Evolutionary conservation across 2,797 vertebrate species (phyloP).

Genomic region (Sphaeramia orbicularis): DNA sequence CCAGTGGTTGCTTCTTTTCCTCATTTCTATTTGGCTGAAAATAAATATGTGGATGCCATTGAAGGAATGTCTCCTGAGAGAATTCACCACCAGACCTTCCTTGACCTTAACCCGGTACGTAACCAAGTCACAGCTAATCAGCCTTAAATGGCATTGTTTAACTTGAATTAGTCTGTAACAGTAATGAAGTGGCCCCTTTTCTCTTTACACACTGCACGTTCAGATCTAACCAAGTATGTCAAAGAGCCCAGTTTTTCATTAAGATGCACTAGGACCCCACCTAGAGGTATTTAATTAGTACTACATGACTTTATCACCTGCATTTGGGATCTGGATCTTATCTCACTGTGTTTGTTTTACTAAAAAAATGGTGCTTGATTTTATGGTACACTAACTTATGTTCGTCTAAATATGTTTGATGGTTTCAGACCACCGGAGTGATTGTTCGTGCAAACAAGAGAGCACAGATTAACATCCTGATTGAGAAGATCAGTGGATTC

Average conservation of each 20-base stretch:
- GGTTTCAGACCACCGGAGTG: constrained; percentile 83
- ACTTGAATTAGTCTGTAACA: constrained; percentile 4
- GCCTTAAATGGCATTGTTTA: background rate
- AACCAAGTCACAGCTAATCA: background rate
- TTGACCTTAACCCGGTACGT: constrained; percentile 87
- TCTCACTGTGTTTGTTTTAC: background rate
- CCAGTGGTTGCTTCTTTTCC: constrained; percentile 87
- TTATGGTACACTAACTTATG: too few relatives aligned
- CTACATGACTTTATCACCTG: background rate
- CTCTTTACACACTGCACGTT: background rate
- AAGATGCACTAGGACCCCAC: constrained; percentile 24
- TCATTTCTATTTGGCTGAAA: constrained; percentile 85
- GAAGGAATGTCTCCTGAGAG: constrained; percentile 80
- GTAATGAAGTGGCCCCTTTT: background rate
- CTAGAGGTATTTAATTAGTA: constrained; percentile 35
- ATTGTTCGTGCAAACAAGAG: constrained; percentile 86
- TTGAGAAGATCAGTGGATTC: constrained; percentile 68
- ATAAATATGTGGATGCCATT: constrained; percentile 75
- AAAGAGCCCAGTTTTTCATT: background rate
- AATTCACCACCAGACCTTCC: constrained; percentile 84
- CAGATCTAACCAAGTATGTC: too few relatives aligned
- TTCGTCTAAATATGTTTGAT: too few relatives aligned
- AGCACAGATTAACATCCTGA: constrained; percentile 84
- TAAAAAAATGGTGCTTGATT: background rate
- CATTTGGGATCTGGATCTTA: background rate